Percentiles rank a stretch among this genome's conserved stretches.
Evolutionary conservation across 2,797 vertebrate species (phyloP).

Genomic region (Cercopithecus hamlyni): DNA sequence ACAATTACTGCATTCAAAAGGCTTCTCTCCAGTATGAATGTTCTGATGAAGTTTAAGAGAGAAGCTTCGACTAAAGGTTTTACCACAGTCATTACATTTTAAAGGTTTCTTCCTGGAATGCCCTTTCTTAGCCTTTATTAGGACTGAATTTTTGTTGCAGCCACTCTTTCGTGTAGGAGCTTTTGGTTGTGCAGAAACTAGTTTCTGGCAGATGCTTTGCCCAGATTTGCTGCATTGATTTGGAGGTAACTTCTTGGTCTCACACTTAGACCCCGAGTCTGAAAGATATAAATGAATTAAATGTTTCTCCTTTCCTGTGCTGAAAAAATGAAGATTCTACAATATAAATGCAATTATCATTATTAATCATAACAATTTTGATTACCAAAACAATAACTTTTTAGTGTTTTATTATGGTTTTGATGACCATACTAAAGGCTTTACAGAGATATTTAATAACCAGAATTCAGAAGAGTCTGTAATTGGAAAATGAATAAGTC

Average conservation of each 20-base stretch:
- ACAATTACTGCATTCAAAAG: constrained; percentile 67
- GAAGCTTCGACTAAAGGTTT: constrained; percentile 60
- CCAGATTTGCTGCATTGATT: constrained; percentile 1
- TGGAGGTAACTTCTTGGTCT: constrained; percentile 55
- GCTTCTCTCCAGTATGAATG: constrained; percentile 63
- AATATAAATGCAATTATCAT: neutral
- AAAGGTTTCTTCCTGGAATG: constrained; percentile 58
- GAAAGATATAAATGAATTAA: constrained; percentile 68
- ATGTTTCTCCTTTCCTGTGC: neutral
- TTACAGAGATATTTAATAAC: neutral
- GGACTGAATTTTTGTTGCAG: constrained; percentile 22
- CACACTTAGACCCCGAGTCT: constrained; percentile 48
- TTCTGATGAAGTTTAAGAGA: constrained; percentile 70
- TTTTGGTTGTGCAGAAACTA: constrained; percentile 1
- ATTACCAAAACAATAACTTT: neutral
- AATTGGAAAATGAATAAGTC: neutral
- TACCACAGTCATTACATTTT: constrained; percentile 70
- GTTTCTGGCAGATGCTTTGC: neutral
- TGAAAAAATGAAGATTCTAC: neutral
- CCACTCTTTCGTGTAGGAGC: neutral
- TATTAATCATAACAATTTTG: neutral
- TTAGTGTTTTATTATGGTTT: neutral
- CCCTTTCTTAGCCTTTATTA: constrained; percentile 44
- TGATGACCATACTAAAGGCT: neutral
- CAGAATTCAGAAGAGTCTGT: neutral